Evolutionary conservation across 2,797 vertebrate species (phyloP), one percentile per base, ranked within the genome.

Genomic region (Percopsis omiscomaycus): DNA sequence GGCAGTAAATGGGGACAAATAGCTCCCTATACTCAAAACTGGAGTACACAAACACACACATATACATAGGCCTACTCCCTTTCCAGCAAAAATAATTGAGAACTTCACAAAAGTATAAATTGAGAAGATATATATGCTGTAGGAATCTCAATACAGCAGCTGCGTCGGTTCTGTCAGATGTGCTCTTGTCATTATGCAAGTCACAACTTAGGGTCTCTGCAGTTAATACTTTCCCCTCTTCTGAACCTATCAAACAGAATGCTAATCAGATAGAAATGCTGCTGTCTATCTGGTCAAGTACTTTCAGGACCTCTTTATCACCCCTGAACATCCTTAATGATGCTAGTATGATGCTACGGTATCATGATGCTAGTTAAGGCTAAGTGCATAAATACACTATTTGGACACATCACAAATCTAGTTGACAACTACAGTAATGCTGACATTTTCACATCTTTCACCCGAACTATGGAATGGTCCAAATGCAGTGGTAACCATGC

Each of bases 151-250:
- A 80, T 67, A 57, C 69, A 73, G 57, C 56, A 37, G 62, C 61
- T 47, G 57, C 44, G 3, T 70, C 10, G 1, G 14, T 63, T 80
- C 82, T 81, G 65, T 85, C 73, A 72, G 74, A 77, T 70, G 70
- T 82, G 68, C 64, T 78, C 30, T 2, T 50, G 68, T 75, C 79
- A 69, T 84, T 82, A 84, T 82, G 79, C 69, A 4, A 77, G 84
- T 70, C 82, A 81, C 78, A 84, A 78, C 76, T 81, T 30, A 57
- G 80, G 71, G 77, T 80, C 75, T 69, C 74, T 49, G 61, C 61
- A 66, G 74, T 81, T 84, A 83, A 84, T 80, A 71, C 66, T 74
- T 63, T 54, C 53, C 22, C 63, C 52, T 79, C 76, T 68, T 71
- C 63, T 71, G 53, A 58, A 56, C 75, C 77, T 68, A 63, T 75